A percentile compares a stretch with the other conserved stretches of the same genome.
Conservation (phyloP, 1,140 invertebrate genomes). For the Aradophagus sp. region DNA sequence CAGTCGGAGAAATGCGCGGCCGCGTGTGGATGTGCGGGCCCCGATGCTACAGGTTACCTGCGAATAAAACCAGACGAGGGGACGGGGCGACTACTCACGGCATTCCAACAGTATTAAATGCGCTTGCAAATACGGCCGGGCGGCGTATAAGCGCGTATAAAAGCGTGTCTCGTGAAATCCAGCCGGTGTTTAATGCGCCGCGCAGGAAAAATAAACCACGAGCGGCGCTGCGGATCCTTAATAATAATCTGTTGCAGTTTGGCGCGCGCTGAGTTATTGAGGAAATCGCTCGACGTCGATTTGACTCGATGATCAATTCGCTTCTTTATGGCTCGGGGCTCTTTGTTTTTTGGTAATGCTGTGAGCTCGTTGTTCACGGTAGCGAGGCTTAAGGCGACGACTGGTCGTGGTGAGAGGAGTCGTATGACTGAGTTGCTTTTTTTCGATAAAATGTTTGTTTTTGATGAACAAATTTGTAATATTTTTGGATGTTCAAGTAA, state of each 20-base stretch:
- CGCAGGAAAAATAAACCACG: no score
- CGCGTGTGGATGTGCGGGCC: constrained; percentile 35
- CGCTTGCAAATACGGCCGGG: constrained; percentile 47
- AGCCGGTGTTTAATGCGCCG: no score
- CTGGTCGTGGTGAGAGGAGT: no score
- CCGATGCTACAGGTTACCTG: constrained; percentile 54
- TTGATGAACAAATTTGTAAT: no score
- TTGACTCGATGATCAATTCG: constrained; percentile 33
- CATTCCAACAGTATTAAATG: constrained; percentile 57
- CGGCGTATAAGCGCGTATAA: constrained; percentile 49
- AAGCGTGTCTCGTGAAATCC: constrained; percentile 28
- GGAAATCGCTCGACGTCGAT: constrained; percentile 39
- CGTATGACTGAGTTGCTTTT: no score
- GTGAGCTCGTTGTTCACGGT: no score
- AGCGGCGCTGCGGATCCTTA: no score
- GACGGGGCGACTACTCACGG: no score
- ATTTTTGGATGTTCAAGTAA: no score
- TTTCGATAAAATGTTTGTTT: no score
- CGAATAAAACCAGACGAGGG: constrained; percentile 54
- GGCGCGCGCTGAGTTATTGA: constrained; percentile 23
- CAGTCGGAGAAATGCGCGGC: constrained; percentile 30
- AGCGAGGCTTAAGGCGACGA: no score
- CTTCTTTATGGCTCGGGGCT: constrained; percentile 18
- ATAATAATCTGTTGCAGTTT: constrained; percentile 50
- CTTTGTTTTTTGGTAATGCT: no score